Base-by-base conservation (phyloP, 2,888 invertebrate genomes). In the Pollenia labialis region DNA sequence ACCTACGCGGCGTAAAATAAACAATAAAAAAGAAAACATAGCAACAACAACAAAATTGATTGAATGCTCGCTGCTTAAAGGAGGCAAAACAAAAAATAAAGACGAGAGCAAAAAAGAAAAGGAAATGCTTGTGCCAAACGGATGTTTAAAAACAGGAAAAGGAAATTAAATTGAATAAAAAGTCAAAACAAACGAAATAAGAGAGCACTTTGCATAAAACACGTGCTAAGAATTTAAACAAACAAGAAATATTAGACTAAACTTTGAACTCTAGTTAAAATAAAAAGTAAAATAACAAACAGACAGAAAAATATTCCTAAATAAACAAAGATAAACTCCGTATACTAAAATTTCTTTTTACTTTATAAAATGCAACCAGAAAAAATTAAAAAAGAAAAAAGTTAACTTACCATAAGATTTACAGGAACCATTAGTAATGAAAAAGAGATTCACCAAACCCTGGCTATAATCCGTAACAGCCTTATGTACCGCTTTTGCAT, bases 381-480 rank as follows among this genome's bases (percentile, higher is more conserved):
- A 0, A 60, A 48, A 56, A 9, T 11, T 11, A 64, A 9, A 44
- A 48, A 14, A 18, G 16, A 64, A 32, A 54, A 48, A 54, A 23
- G 1, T 14, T 44, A 18, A 90, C 92, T 92, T 87, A 93, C 93
- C 92, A 87, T 92, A 91, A 40, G 89, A 88, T 88, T 91, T 91
- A 80, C 93, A 93, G 42, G 90, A 89, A 54, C 90, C 91, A 44
- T 90, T 88, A 66, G 91, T 90, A 68, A 90, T 90, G 80, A 92
- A 93, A 90, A 91, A 93, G 75, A 93, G 84, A 89, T 93, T 93
- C 46, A 93, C 92, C 88, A 91, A 89, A 81, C 91, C 91, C 88
- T 92, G 92, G 16, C 92, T 91, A 74, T 93, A 93, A 88, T 93
- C 93, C 44, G 93, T 92, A 54, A 91, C 88, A 14, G 91, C 91